Evolutionary conservation across 1,140 invertebrate species (phyloP).

Genomic region (Reticulitermes speratus): DNA sequence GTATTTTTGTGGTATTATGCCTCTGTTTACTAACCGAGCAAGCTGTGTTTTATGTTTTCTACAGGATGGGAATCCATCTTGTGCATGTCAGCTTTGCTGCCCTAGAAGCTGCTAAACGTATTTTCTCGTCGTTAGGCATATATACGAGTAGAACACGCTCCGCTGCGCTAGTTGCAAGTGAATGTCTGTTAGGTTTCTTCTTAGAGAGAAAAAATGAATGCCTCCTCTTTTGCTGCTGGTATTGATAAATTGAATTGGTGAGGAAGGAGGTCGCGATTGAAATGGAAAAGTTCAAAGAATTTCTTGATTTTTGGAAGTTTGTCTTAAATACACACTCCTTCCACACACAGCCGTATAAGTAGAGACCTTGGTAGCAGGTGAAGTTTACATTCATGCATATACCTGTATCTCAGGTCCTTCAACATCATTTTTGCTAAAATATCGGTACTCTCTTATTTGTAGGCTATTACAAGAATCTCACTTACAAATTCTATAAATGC

Average conservation of each 20-base stretch:
- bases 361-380: too few species aligned
- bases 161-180: neutral
- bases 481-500: too few species aligned
- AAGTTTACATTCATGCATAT: too few species aligned
- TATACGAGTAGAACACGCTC: neutral
- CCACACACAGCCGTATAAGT: too few species aligned
- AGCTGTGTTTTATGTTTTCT: neutral
- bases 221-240: neutral
- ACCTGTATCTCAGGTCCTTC: too few species aligned
- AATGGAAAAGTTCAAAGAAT: constrained; percentile 19
- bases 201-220: too few species aligned
- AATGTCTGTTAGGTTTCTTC: neutral
- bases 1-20: neutral
- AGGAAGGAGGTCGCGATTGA: neutral
- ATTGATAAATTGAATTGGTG: constrained; percentile 16
- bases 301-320: neutral
- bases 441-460: too few species aligned
- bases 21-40: too few species aligned
- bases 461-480: too few species aligned
- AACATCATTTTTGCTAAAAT: too few species aligned
- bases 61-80: neutral
- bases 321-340: neutral
- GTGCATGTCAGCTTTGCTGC: neutral
- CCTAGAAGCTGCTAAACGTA: constrained; percentile 26
- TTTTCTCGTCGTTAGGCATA: neutral